Percentiles rank a stretch among this genome's conserved stretches.
These are phyloP conservation scores for Drosophila albomicans DNA, from an alignment of 1,140 invertebrate species.

Conservation along the genomic window DNA sequence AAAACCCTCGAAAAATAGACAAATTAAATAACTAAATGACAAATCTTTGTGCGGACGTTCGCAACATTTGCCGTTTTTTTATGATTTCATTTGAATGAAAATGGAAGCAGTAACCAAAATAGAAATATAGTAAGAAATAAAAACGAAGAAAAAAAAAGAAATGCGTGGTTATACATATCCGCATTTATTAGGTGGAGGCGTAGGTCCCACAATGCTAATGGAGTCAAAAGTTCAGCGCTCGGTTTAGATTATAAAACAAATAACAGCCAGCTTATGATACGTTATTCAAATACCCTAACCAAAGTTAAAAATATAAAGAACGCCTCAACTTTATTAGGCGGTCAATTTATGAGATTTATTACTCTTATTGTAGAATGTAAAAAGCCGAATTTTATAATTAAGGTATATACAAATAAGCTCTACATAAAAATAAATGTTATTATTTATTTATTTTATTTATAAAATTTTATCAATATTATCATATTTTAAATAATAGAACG, in stretches of 20 bases:
- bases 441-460: too few relatives aligned
- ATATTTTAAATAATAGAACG: too few relatives aligned
- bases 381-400: too few relatives aligned
- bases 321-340: too few relatives aligned
- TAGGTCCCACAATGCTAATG: constrained; percentile 54
- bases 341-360: too few relatives aligned
- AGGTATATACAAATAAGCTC: too few relatives aligned
- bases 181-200: constrained; percentile 62
- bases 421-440: too few relatives aligned
- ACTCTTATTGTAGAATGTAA: too few relatives aligned
- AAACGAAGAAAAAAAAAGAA: constrained; percentile 44
- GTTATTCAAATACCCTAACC: neutral
- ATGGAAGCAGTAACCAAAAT: constrained; percentile 39
- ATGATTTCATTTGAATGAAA: constrained; percentile 39
- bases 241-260: constrained; percentile 36
- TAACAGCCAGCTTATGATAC: neutral
- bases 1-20: neutral
- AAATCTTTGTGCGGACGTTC: constrained; percentile 39
- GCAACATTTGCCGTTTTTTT: constrained; percentile 45
- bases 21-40: constrained; percentile 12
- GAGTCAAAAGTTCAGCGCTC: constrained; percentile 37
- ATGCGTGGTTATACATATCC: constrained; percentile 44
- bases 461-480: too few relatives aligned
- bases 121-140: constrained; percentile 18
- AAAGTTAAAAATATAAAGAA: too few relatives aligned